Base-by-base conservation (phyloP, 2,797 vertebrate genomes). In the Psittacula derbiana region DNA sequence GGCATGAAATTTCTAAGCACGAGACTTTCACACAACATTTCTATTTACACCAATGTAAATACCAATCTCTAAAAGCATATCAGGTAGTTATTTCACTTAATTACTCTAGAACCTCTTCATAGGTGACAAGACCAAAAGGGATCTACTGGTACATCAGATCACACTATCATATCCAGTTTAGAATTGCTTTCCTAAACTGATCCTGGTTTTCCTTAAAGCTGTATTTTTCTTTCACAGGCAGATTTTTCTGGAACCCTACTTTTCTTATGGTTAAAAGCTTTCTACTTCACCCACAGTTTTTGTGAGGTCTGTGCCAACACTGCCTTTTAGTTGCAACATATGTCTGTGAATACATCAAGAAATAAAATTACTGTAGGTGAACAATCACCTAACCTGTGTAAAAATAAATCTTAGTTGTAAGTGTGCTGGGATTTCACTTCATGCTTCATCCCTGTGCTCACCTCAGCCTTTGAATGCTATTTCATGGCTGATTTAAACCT, bases 381-480 rank as follows among this genome's bases (percentile, higher is more conserved):
- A 75, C 16, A 0, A 79, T 67, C 69, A 80, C 53, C 36, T 81
- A 81, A 78, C 62, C 60, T 76, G 43, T 55, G 47, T 40, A 49
- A 82, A 66, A 87, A 85, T 82, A 94, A 85, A 82, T 89, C 38
- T 62, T 61, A 65, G 47, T 30, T 82, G 49, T 31, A 85, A n/a
- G 40, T 58, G 47, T 90, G 60, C 40, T 76, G 79, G 46, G 64
- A 53, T 87, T 58, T 75, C 66, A 75, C 55, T n/a, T 84, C 19
- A 16, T 33, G 62, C 61, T 71, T 78, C 65, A 12, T 57, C 58
- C 21, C 46, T 57, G 44, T 10, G 58, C 70, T 94, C 78, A 84
- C 53, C 62, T 91, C 88, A 74, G 81, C 66, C 66, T 81, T 44
- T 82, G 70, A 69, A 71, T 30, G 43, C 1, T 52, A 16, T 80